Percentiles rank a stretch among this genome's conserved stretches.
Conservation (phyloP, 2,113 vertebrate genomes). For the Saimiri boliviensis region DNA sequence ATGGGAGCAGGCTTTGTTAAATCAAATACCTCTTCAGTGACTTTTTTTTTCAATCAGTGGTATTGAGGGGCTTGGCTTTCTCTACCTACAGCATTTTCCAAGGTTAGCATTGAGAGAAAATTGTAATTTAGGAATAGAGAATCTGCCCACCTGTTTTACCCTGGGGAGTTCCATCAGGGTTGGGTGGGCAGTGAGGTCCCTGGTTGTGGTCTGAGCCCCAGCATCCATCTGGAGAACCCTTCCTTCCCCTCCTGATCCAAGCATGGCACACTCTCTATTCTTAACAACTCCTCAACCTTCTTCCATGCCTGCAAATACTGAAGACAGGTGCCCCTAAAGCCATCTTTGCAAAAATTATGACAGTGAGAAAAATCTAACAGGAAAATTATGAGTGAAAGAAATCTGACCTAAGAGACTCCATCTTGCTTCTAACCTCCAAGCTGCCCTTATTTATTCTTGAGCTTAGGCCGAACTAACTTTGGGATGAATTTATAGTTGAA, state of each 20-base stretch:
- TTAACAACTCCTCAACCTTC: background rate
- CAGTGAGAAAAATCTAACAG: too few relatives aligned
- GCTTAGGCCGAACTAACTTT: too few relatives aligned
- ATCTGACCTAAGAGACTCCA: too few relatives aligned
- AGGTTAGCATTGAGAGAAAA: background rate
- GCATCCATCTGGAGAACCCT: background rate
- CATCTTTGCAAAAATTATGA: too few relatives aligned
- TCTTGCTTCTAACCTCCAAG: too few relatives aligned
- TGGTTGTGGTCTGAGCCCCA: background rate
- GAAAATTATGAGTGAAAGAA: too few relatives aligned
- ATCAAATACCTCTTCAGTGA: background rate
- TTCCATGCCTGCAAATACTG: fast-evolving
- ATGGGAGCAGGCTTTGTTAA: background rate
- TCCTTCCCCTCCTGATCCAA: background rate
- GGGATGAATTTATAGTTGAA: too few relatives aligned
- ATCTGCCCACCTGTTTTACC: too few relatives aligned
- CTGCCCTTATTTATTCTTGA: too few relatives aligned
- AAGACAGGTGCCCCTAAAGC: too few relatives aligned
- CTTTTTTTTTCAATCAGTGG: background rate
- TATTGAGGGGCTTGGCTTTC: background rate
- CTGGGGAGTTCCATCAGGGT: too few relatives aligned
- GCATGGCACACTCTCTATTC: background rate
- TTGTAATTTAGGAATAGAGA: too few relatives aligned
- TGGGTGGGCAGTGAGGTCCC: background rate
- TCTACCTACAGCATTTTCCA: fast-evolving